A percentile compares a stretch with the other conserved stretches of the same genome.
Evolutionary conservation across 2,888 invertebrate species (phyloP).

Genomic region (Stramonita haemastoma): DNA sequence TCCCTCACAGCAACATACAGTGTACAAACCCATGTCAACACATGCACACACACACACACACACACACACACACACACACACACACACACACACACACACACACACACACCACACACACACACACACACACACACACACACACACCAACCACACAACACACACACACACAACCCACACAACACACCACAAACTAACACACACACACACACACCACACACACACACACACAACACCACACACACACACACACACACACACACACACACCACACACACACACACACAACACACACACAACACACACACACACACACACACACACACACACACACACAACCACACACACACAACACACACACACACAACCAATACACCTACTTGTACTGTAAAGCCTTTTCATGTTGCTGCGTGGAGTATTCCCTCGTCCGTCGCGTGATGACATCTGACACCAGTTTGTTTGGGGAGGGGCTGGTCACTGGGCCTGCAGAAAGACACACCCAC

Average conservation of each 20-base stretch:
- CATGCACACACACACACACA: neutral
- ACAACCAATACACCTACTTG: constrained; percentile 52
- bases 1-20: no score
- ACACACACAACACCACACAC: no score
- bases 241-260: neutral
- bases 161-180: no score
- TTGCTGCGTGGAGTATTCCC: constrained; percentile 62
- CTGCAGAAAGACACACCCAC: no score
- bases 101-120: neutral
- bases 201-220: no score
- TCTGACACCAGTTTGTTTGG: constrained; percentile 52
- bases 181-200: no score
- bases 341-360: no score
- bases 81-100: neutral
- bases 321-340: no score
- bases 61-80: neutral
- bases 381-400: constrained; percentile 61
- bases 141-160: no score
- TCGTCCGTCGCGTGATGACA: constrained; percentile 61
- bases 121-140: neutral
- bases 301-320: no score
- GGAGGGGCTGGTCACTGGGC: constrained; percentile 33
- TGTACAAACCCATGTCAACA: neutral
- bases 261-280: no score
- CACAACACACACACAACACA: no score